These are phyloP conservation scores for Plutomurus gul DNA, from an alignment of 1,140 invertebrate species.

Conservation along the genomic window DNA sequence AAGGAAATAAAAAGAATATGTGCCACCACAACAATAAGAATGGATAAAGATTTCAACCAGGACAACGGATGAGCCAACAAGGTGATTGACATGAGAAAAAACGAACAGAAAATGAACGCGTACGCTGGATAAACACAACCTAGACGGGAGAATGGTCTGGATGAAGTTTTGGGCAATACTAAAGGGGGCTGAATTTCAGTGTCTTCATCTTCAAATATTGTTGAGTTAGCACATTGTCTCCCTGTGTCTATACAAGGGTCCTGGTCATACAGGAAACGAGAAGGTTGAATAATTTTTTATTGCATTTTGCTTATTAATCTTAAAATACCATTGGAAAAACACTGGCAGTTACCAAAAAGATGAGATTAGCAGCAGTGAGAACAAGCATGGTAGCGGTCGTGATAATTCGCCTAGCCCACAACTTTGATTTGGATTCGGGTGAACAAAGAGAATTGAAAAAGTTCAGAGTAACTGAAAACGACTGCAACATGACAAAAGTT, in stretches of 20 bases:
- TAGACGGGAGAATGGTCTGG: slow-evolving; percentile 32
- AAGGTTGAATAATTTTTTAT: not conserved
- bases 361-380: slow-evolving; percentile 63
- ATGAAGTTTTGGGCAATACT: slow-evolving; percentile 44
- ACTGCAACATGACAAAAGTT: not conserved
- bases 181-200: slow-evolving; percentile 33
- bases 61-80: slow-evolving; percentile 48
- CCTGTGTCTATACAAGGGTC: slow-evolving; percentile 47
- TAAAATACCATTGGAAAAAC: not conserved
- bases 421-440: slow-evolving; percentile 51
- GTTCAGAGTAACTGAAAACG: slow-evolving; percentile 41
- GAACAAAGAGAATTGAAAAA: slow-evolving; percentile 41
- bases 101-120: slow-evolving; percentile 45
- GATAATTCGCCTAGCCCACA: slow-evolving; percentile 63
- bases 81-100: slow-evolving; percentile 47
- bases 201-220: not conserved
- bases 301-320: not conserved
- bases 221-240: slow-evolving; percentile 31
- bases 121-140: slow-evolving; percentile 51
- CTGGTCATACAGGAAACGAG: not conserved
- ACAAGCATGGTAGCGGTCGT: slow-evolving; percentile 63
- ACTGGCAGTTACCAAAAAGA: slow-evolving; percentile 63
- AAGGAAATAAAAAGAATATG: slow-evolving; percentile 40
- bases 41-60: slow-evolving; percentile 50
- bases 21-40: slow-evolving; percentile 32